These are phyloP conservation scores for Physella acuta DNA, from an alignment of 1,140 invertebrate species.

Conservation along the genomic window DNA sequence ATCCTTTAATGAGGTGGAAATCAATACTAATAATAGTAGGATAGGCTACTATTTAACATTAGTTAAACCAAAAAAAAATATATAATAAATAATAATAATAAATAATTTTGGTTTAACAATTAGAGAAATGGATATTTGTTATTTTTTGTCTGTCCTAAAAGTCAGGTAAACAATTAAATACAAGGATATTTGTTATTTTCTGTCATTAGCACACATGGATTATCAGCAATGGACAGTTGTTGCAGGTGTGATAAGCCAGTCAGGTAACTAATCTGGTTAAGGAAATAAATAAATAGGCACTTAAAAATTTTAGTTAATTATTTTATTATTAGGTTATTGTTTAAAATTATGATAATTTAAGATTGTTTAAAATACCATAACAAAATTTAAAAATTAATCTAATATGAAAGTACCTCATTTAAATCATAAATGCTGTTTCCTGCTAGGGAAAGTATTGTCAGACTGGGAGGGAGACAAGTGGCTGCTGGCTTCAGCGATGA, in stretches of 20 bases:
- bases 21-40: too few relatives aligned
- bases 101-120: too few relatives aligned
- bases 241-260: slow-evolving; percentile 74
- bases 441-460: slow-evolving; percentile 77
- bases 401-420: slow-evolving; percentile 65
- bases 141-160: too few relatives aligned
- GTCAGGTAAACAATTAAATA: neutral
- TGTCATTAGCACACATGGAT: slow-evolving; percentile 74
- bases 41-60: too few relatives aligned
- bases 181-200: slow-evolving; percentile 53
- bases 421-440: slow-evolving; percentile 84
- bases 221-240: slow-evolving; percentile 81
- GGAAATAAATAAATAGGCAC: too few relatives aligned
- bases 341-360: neutral
- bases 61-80: too few relatives aligned
- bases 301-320: too few relatives aligned
- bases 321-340: too few relatives aligned
- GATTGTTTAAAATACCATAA: neutral
- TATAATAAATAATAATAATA: too few relatives aligned
- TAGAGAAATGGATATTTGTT: too few relatives aligned
- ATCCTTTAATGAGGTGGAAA: too few relatives aligned
- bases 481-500: slow-evolving; percentile 78
- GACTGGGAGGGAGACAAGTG: slow-evolving; percentile 74
- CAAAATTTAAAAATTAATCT: neutral
- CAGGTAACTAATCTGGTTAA: slow-evolving; percentile 79